Evolutionary conservation across 1,140 invertebrate species (phyloP).

Genomic region (Rhagoletis zephyria): DNA sequence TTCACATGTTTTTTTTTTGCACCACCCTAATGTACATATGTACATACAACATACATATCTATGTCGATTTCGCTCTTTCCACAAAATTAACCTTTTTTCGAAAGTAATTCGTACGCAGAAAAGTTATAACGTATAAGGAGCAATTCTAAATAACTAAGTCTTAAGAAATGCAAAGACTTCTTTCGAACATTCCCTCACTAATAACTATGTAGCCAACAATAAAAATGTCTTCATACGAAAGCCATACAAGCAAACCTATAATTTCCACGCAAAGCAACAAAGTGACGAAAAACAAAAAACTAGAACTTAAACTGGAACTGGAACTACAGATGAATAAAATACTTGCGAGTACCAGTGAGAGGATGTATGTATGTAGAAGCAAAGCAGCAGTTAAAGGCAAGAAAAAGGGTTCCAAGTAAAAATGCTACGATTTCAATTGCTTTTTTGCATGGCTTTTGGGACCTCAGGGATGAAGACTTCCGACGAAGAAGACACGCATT

Average conservation of each 20-base stretch:
- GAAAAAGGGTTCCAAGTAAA: conserved; percentile 7
- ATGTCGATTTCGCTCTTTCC: no score
- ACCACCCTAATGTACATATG: no score
- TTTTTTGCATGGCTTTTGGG: conserved; percentile 39
- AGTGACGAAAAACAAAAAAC: conserved; percentile 1
- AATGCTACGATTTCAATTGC: conserved; percentile 28
- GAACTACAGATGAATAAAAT: neutral
- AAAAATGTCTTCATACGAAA: conserved; percentile 51
- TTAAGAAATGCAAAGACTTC: neutral
- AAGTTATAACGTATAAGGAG: neutral
- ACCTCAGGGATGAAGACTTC: conserved; percentile 46
- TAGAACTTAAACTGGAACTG: neutral
- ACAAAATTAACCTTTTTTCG: neutral
- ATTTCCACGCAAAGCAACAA: conserved; percentile 10
- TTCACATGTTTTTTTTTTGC: no score
- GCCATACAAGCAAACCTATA: conserved; percentile 26
- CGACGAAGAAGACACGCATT: conserved; percentile 35
- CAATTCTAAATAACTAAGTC: neutral
- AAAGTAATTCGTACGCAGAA: neutral
- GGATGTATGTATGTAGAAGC: no score
- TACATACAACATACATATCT: no score
- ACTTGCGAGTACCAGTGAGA: neutral
- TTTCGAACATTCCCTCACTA: neutral
- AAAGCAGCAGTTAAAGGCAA: neutral
- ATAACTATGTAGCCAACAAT: conserved; percentile 19